These are phyloP conservation scores for Mormoops blainvillei DNA, from an alignment of 2,113 vertebrate species.

Conservation along the genomic window DNA sequence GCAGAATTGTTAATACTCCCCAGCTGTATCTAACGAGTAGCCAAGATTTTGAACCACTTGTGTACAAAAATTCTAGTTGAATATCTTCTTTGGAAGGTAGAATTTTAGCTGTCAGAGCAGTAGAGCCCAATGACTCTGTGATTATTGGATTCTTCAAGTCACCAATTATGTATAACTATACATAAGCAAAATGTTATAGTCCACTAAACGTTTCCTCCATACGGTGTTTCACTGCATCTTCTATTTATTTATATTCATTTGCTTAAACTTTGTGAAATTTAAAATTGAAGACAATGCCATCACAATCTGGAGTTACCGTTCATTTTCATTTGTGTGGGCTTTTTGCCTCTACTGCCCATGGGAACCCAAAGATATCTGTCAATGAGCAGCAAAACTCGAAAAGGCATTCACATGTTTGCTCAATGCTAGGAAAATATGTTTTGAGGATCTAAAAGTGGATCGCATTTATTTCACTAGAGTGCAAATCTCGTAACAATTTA, in stretches of 20 bases:
- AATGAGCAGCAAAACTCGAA: not conserved
- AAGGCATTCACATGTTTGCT: constrained; percentile 31
- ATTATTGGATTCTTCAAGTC: not conserved
- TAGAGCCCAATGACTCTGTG: not conserved
- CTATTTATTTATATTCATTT: constrained; percentile 10
- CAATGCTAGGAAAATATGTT: not conserved
- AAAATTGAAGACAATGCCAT: not conserved
- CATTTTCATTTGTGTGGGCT: not conserved
- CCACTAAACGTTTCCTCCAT: not conserved
- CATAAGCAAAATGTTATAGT: not conserved
- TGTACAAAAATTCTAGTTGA: not conserved
- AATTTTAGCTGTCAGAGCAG: not conserved
- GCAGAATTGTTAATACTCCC: not conserved
- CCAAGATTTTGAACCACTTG: not conserved
- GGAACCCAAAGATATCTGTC: not conserved
- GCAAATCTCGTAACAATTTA: constrained; percentile 38
- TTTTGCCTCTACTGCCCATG: not conserved
- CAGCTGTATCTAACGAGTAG: not conserved
- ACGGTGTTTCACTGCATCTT: not conserved
- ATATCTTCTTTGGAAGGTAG: not conserved
- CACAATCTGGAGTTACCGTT: not conserved
- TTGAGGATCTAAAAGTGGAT: constrained; percentile 17
- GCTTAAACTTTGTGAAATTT: constrained; percentile 32
- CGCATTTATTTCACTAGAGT: constrained; percentile 33
- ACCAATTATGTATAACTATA: not conserved